Base-by-base conservation (phyloP, 35 echinoderm and acorn worm genomes). In the Anneissia japonica region DNA sequence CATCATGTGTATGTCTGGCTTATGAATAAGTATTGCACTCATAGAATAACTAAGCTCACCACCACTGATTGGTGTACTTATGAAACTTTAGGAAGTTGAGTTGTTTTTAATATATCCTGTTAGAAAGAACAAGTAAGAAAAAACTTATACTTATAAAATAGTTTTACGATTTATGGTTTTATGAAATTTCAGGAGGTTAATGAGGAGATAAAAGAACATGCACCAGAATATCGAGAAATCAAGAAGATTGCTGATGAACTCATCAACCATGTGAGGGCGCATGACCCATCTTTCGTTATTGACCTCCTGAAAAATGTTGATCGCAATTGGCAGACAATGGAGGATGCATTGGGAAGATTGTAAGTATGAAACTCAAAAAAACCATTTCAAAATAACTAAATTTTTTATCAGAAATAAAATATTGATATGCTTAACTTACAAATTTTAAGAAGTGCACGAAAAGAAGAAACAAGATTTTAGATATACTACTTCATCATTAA, bases 301-400 rank as follows among this genome's bases (percentile, higher is more conserved):
- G 96, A 99, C 36, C 84, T 99, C 0, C 89, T 94, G 92, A 94
- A 92, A 30, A 94, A 91, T 34, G 46, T 99, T 72, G 96, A 99
- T 73, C 81, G 89, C 28, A 99, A 99, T 87, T 99, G 96, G 96
- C 96, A 99, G 46, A 94, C 92, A 16, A 93, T 99, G 92, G 96
- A 99, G 75, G 96, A 99, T 75, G 96, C 86, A n/a, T 87, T 99
- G 21, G 88, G 82, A 2, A 91, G 96, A 80, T 84, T 93, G 96
- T 99, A 81, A 94, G 89, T 89, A 13, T 0, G 51, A 31, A 46
- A 39, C 11, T 4, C 16, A 30, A 30, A 6, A 31, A 30, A 30
- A 34, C 4, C 5, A 28, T 75, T 75, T 75, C 5, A n/a, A n/a
- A n/a, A n/a, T n/a, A n/a, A n/a, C n/a, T n/a, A n/a, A n/a, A n/a